A percentile compares a stretch with the other conserved stretches of the same genome.
phyloP scores from a whole-genome alignment of 2,797 vertebrate species.

The Heterohyrax brucei region DNA sequence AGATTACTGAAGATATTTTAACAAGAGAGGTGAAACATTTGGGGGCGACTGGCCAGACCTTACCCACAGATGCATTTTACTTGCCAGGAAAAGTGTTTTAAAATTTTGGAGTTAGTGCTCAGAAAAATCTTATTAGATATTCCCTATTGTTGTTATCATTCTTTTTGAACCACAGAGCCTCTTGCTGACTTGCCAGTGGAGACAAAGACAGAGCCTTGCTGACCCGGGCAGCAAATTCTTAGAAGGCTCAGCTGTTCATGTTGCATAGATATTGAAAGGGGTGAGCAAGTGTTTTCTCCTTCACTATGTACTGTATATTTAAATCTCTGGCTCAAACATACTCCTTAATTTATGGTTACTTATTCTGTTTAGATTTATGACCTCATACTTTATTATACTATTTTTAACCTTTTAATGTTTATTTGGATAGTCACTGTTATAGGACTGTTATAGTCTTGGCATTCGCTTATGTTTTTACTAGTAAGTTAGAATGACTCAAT shows the following conservation, averaged over 20 bases:
- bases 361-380: not conserved
- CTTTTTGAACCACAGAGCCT: not conserved
- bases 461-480: not conserved
- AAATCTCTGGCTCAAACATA: not conserved
- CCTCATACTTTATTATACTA: not conserved
- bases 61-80: constrained; percentile 1
- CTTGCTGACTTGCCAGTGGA: not conserved
- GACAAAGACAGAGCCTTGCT: not conserved
- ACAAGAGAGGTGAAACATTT: not conserved
- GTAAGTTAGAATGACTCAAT: not conserved
- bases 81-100: not conserved
- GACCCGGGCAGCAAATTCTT: not conserved
- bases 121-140: too few relatives aligned
- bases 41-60: not conserved
- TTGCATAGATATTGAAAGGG: too few relatives aligned
- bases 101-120: constrained; percentile 9
- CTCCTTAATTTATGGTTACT: not conserved
- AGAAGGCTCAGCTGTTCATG: not conserved
- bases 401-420: constrained; percentile 17
- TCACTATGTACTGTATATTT: not conserved
- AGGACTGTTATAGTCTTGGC: not conserved
- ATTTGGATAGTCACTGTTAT: not conserved
- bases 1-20: not conserved
- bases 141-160: not conserved
- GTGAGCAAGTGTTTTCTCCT: not conserved